These are phyloP conservation scores for Aphyosemion australe DNA, from an alignment of 2,113 vertebrate genomes.

Conservation along the genomic window DNA sequence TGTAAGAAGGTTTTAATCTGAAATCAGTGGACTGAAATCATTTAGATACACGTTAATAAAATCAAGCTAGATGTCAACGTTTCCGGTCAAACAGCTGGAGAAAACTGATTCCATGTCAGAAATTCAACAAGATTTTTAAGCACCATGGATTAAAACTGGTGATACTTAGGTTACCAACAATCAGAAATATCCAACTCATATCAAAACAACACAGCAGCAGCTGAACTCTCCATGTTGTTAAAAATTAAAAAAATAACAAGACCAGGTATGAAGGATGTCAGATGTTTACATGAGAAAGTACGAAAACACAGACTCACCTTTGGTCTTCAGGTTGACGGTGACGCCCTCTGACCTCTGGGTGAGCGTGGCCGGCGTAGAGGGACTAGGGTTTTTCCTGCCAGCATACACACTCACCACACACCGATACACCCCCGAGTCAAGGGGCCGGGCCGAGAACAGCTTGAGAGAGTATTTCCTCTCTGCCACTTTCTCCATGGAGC, in stretches of 20 bases:
- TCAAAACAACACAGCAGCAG: background rate
- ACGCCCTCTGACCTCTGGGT: slow-evolving; percentile 82
- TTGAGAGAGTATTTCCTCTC: slow-evolving; percentile 82
- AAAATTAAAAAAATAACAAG: background rate
- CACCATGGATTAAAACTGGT: too few relatives aligned
- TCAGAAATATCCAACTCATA: background rate
- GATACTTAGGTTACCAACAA: background rate
- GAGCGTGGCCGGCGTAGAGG: slow-evolving; percentile 76
- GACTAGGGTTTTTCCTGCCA: slow-evolving; percentile 67
- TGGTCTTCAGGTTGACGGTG: slow-evolving; percentile 81
- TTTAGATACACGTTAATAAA: background rate
- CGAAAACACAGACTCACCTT: slow-evolving; percentile 76
- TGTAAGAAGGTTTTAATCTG: background rate
- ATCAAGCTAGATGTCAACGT: background rate
- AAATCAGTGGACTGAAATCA: background rate
- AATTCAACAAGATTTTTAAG: too few relatives aligned
- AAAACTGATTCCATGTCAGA: background rate
- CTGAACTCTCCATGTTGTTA: background rate
- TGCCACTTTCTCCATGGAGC: slow-evolving; percentile 85
- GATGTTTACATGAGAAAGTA: background rate
- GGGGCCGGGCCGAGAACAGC: slow-evolving; percentile 81
- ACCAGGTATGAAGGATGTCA: background rate
- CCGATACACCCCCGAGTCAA: slow-evolving; percentile 82
- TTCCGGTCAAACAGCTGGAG: background rate
- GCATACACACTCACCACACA: slow-evolving; percentile 84